A percentile compares a stretch with the other conserved stretches of the same genome.
Evolutionary conservation across 2,797 vertebrate genomes (phyloP).

Genomic region (Champsocephalus gunnari): DNA sequence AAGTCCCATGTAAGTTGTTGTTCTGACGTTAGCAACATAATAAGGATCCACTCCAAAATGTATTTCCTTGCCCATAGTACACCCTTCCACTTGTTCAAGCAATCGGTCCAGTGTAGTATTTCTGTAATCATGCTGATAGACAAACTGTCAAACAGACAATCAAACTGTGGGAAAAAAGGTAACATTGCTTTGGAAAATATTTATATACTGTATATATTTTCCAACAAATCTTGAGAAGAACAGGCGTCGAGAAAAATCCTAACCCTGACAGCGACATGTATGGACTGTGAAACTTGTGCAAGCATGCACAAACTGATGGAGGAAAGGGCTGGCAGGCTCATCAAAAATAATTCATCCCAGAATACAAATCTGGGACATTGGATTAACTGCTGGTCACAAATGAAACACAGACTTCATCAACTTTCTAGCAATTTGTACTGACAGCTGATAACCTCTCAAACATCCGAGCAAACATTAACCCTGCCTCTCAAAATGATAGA

Average conservation of each 20-base stretch:
- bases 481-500: conserved; percentile 77
- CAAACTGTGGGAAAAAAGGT: background rate
- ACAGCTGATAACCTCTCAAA: conserved; percentile 80
- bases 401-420: conserved; percentile 78
- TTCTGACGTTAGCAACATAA: no score
- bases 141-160: no score
- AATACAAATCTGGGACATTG: conserved; percentile 69
- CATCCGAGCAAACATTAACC: conserved; percentile 74
- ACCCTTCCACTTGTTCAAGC: no score
- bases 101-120: no score
- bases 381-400: conserved; percentile 73
- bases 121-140: no score
- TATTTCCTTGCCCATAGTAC: no score
- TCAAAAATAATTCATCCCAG: conserved; percentile 71
- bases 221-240: conserved; percentile 21
- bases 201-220: background rate
- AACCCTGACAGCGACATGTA: conserved; percentile 49
- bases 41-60: no score
- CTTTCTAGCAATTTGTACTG: conserved; percentile 75
- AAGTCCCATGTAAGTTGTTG: no score
- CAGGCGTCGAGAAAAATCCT: conserved; percentile 10
- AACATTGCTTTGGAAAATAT: background rate
- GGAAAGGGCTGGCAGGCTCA: conserved; percentile 52
- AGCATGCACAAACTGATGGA: conserved; percentile 60
- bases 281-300: conserved; percentile 50